Evolutionary conservation across 1,140 invertebrate genomes (phyloP).

Genomic region (Octopus sinensis): DNA sequence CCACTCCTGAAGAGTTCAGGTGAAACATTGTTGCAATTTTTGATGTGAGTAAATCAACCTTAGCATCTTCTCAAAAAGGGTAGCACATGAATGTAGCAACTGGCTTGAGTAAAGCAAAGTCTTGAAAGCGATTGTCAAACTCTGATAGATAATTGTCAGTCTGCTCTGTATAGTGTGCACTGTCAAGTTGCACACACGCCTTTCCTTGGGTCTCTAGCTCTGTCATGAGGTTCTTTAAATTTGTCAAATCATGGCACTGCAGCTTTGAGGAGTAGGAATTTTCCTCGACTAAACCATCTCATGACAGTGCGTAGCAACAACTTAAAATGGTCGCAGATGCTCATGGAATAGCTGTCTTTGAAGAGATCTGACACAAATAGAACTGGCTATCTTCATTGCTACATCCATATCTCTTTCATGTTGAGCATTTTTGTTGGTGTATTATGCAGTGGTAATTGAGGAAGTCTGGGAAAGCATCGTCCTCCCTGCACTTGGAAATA

Average conservation of each 20-base stretch:
- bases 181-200: not conserved
- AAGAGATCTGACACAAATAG: too few relatives aligned
- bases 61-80: not conserved
- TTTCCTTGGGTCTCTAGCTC: not conserved
- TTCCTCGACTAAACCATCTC: too few relatives aligned
- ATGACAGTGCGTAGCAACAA: too few relatives aligned
- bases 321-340: too few relatives aligned
- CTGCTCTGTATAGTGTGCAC: not conserved
- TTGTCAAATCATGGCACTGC: conserved; percentile 1
- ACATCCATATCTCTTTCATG: too few relatives aligned
- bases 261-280: not conserved
- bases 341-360: too few relatives aligned
- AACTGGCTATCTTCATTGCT: too few relatives aligned
- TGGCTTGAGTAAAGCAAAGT: not conserved
- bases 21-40: not conserved
- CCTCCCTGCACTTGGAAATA: too few relatives aligned
- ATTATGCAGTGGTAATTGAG: too few relatives aligned
- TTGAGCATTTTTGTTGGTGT: too few relatives aligned
- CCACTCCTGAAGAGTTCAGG: too few relatives aligned
- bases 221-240: not conserved
- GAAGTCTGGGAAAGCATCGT: too few relatives aligned
- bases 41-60: not conserved
- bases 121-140: not conserved
- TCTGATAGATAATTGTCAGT: not conserved
- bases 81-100: not conserved